Evolutionary conservation across 2,113 vertebrate species (phyloP), one percentile per base, ranked within the genome.

Genomic region (Alectura lathami): DNA sequence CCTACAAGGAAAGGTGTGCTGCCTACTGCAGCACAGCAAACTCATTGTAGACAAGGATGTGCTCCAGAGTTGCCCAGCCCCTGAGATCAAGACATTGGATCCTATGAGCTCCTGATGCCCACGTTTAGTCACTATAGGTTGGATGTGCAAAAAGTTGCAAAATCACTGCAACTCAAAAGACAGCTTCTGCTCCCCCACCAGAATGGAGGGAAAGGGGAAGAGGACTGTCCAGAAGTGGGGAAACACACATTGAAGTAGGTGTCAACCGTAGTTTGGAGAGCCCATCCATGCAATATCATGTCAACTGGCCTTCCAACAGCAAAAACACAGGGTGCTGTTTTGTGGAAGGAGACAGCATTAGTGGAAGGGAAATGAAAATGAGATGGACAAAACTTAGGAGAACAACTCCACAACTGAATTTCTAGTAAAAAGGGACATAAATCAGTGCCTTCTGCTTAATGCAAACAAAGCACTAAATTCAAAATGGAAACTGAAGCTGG

Each of bases 401-500:
- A 88, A 83, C 48, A 68, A 11, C 62, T 78, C 81, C 64, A 56
- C 7, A 9, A 74, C 17, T 56, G 66, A 79, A 82, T 82, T 94
- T 79, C 84, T 48, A 60, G 60, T 78, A 48, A 27, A 34, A 70
- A 45, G 57, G 23, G 26, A 84, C 38, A 78, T 84, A 84, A 79
- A 89, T 79, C 47, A 56, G 32, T 68, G 13, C 42, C 45, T 73
- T 83, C 48, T 72, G 9, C 51, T 84, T 89, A 78, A 89, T 48
- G 66, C 70, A 89, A 87, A 62, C 81, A 43, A 84, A 36, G 34
- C 22, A 42, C 62, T 78, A 68, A 77, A 88, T 47, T 54, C 51
- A 89, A 69, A 96, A 91, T 30, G 34, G 36, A 86, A 93, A 60
- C 68, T 51, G 80, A 87, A 86, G 40, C 43, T 72, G 45, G 53